phyloP scores from a whole-genome alignment of 2,113 vertebrate species.

The Myrmecophaga tridactyla region DNA sequence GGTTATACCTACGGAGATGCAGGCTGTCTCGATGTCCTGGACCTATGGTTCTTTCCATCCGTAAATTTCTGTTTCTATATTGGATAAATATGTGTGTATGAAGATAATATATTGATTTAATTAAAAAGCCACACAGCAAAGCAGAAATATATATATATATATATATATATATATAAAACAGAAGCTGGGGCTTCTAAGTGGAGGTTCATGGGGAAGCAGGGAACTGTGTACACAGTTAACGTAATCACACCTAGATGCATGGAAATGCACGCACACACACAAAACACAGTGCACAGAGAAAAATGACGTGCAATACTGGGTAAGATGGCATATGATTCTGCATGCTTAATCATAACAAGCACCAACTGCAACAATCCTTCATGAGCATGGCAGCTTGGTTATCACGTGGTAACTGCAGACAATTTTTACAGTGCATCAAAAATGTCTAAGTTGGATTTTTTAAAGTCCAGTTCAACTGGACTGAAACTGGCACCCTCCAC shows the following conservation, averaged over 20 bases:
- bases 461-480: constrained; percentile 72
- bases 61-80: constrained; percentile 73
- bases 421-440: constrained; percentile 72
- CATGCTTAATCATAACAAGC: constrained; percentile 77
- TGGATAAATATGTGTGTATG: constrained; percentile 77
- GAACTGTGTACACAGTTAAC: constrained; percentile 56
- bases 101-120: constrained; percentile 75
- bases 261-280: constrained; percentile 55
- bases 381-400: constrained; percentile 75
- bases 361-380: constrained; percentile 70
- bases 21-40: constrained; percentile 75
- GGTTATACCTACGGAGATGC: constrained; percentile 67
- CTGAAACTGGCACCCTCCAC: constrained; percentile 67
- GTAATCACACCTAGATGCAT: constrained; percentile 64
- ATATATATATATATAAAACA: too few species aligned
- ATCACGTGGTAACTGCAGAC: constrained; percentile 70
- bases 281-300: constrained; percentile 70
- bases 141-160: constrained; percentile 70
- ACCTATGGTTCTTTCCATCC: constrained; percentile 73
- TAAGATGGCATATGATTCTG: constrained; percentile 66
- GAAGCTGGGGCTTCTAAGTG: constrained; percentile 71
- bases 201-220: constrained; percentile 62
- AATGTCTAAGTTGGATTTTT: constrained; percentile 72
- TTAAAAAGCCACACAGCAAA: constrained; percentile 77
- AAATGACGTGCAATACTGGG: constrained; percentile 75